phyloP scores from a whole-genome alignment of 1,140 invertebrate species.

The Platyscapa corneri region DNA sequence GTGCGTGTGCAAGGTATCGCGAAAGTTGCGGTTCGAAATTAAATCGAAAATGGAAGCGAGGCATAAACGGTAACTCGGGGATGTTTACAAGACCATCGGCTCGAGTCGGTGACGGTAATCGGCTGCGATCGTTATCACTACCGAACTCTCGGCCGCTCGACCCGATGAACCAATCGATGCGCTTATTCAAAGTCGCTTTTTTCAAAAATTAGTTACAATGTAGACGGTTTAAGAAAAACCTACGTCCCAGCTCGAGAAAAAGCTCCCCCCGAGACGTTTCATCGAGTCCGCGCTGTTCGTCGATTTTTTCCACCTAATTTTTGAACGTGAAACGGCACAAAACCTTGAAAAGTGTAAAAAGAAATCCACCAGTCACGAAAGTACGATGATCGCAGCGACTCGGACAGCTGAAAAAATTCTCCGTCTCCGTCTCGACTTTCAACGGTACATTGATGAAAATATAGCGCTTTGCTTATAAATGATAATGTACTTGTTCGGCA shows the following conservation, averaged over 20 bases:
- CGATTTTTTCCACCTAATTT: constrained; percentile 5
- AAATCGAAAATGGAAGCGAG: not conserved
- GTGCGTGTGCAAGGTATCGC: too few species aligned
- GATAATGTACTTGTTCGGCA: not conserved
- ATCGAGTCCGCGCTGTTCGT: not conserved
- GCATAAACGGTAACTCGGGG: too few species aligned
- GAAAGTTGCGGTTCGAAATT: not conserved
- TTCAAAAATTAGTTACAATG: not conserved
- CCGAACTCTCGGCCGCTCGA: too few species aligned
- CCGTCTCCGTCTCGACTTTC: not conserved
- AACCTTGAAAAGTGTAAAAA: constrained; percentile 6
- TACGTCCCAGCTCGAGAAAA: not conserved
- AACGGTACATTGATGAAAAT: constrained; percentile 15
- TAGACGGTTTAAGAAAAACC: not conserved
- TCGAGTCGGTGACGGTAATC: too few species aligned
- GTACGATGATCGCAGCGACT: not conserved
- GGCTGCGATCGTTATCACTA: not conserved
- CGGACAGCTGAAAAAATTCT: not conserved
- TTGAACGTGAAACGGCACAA: not conserved
- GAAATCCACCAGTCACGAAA: constrained; percentile 25
- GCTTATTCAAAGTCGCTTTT: too few species aligned
- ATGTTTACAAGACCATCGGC: too few species aligned
- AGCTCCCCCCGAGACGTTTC: not conserved
- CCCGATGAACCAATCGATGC: too few species aligned
- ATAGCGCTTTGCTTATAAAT: not conserved